Evolutionary conservation across 2,797 vertebrate genomes (phyloP).

Genomic region (Intellagama lesueurii): DNA sequence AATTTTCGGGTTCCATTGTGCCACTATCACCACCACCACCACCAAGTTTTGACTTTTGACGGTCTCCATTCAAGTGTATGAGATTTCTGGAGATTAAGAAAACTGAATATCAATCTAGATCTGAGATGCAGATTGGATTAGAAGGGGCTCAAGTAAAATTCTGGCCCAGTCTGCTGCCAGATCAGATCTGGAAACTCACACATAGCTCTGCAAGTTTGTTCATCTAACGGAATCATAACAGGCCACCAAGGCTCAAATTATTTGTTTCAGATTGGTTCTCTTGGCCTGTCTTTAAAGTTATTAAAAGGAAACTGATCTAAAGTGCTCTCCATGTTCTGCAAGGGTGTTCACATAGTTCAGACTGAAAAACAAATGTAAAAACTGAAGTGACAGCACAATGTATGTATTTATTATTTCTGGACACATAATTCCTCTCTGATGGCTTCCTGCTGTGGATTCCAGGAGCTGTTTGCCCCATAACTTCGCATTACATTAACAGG

Average conservation of each 20-base stretch:
- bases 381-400: conserved; percentile 22
- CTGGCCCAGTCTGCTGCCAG: too few relatives aligned
- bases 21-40: too few relatives aligned
- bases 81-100: too few relatives aligned
- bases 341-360: conserved; percentile 30
- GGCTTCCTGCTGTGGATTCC: not conserved
- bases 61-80: too few relatives aligned
- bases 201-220: too few relatives aligned
- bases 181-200: too few relatives aligned
- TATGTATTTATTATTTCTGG: conserved; percentile 14
- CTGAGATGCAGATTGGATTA: too few relatives aligned
- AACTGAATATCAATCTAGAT: too few relatives aligned
- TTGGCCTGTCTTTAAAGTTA: conserved; percentile 3
- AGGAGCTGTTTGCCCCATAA: conserved; percentile 2
- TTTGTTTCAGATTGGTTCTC: not conserved
- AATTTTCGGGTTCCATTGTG: too few relatives aligned
- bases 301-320: conserved; percentile 9
- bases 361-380: conserved; percentile 40
- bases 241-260: not conserved
- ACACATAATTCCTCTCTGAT: conserved; percentile 11
- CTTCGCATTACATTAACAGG: not conserved
- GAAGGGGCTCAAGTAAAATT: too few relatives aligned
- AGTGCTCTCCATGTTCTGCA: conserved; percentile 31
- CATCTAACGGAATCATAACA: not conserved
- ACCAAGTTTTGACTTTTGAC: too few relatives aligned